Evolutionary conservation across 2,888 invertebrate species (phyloP).

Genomic region (Luffia ferchaultella): DNA sequence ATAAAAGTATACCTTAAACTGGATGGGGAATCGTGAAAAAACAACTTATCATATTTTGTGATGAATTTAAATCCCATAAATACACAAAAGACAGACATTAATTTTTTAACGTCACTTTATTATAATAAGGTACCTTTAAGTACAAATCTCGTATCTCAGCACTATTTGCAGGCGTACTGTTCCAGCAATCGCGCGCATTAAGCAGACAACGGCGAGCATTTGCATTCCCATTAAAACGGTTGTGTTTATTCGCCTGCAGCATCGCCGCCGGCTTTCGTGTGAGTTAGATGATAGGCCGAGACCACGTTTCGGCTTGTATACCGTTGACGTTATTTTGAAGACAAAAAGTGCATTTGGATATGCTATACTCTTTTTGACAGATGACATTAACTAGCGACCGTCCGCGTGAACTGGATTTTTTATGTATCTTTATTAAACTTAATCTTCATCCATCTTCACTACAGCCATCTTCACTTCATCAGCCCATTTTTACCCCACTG

Average conservation of each 20-base stretch:
- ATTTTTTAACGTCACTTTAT: background rate
- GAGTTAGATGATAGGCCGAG: no score
- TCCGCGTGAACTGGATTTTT: no score
- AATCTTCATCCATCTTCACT: no score
- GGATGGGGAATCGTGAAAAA: background rate
- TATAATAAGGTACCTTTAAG: background rate
- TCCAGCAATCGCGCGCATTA: slow-evolving; percentile 3
- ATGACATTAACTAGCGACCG: no score
- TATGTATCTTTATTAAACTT: no score
- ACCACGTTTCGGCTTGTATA: no score
- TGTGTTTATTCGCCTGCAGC: slow-evolving; percentile 6
- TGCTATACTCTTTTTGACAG: no score
- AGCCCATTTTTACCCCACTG: no score
- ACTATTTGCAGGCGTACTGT: background rate
- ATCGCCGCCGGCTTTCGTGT: background rate
- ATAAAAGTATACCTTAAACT: no score
- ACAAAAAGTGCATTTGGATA: no score
- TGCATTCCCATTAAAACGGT: slow-evolving; percentile 18
- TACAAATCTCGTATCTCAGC: background rate
- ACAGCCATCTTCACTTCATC: no score
- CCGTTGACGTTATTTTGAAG: no score
- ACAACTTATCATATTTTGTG: background rate
- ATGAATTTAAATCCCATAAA: background rate
- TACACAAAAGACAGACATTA: background rate
- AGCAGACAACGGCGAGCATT: slow-evolving; percentile 12